Evolutionary conservation across 1,140 invertebrate species (phyloP).

Genomic region (Drosophila biarmipes): DNA sequence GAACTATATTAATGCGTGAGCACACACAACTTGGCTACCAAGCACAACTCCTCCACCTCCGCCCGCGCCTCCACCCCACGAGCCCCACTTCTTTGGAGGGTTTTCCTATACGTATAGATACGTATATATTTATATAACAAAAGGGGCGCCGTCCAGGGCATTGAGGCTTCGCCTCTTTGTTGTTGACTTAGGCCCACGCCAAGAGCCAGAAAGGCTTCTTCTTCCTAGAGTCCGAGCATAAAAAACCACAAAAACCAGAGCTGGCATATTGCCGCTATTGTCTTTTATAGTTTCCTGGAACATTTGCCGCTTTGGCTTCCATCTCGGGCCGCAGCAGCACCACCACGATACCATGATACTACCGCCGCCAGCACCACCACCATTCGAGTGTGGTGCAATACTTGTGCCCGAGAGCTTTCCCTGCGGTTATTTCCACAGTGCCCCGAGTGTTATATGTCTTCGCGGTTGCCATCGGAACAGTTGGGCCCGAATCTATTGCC

Average conservation of each 20-base stretch:
- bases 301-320: constrained; percentile 61
- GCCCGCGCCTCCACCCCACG: constrained; percentile 7
- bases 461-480: constrained; percentile 32
- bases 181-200: constrained; percentile 81
- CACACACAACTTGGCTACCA: constrained; percentile 56
- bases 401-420: constrained; percentile 62
- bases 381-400: constrained; percentile 56
- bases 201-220: constrained; percentile 62
- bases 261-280: constrained; percentile 82
- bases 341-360: constrained; percentile 1
- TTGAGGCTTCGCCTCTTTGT: constrained; percentile 61
- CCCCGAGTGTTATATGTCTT: constrained; percentile 42
- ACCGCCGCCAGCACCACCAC: constrained; percentile 4
- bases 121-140: constrained; percentile 51
- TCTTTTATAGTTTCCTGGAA: constrained; percentile 83
- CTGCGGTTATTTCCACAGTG: constrained; percentile 11
- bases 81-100: constrained; percentile 35
- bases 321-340: constrained; percentile 20
- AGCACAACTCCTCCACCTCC: constrained; percentile 18
- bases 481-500: constrained; percentile 41
- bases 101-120: constrained; percentile 38
- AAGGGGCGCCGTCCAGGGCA: constrained; percentile 53
- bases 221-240: constrained; percentile 38
- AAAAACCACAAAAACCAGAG: constrained; percentile 80
- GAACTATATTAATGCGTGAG: constrained; percentile 76